Conservation (phyloP, 2,888 invertebrate genomes). For the Nymphalis polychloros region DNA sequence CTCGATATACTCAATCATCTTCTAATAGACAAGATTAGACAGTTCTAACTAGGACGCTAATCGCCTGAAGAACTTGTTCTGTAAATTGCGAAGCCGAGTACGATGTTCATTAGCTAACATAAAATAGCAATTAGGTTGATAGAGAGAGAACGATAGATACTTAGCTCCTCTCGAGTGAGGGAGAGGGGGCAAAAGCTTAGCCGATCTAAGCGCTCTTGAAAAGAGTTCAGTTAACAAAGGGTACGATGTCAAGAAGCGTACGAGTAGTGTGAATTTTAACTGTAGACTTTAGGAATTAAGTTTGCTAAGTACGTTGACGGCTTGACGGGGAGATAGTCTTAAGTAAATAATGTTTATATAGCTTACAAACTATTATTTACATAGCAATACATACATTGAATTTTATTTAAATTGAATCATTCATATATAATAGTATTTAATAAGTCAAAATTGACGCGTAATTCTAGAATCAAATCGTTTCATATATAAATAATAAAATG, state of each 20-base stretch:
- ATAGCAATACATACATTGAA: too few relatives aligned
- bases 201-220: slow-evolving; percentile 59
- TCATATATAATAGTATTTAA: too few relatives aligned
- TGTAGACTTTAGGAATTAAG: slow-evolving; percentile 82
- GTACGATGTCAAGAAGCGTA: slow-evolving; percentile 59
- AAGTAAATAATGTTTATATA: neutral
- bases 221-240: slow-evolving; percentile 60
- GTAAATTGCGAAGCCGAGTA: slow-evolving; percentile 48
- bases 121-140: slow-evolving; percentile 62
- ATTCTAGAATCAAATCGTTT: too few relatives aligned
- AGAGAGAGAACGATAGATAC: slow-evolving; percentile 33
- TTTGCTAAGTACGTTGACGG: slow-evolving; percentile 39
- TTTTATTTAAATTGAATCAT: too few relatives aligned
- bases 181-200: slow-evolving; percentile 44
- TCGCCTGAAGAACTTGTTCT: slow-evolving; percentile 45
- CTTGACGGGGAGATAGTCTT: slow-evolving; percentile 2
- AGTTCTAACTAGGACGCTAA: slow-evolving; percentile 43
- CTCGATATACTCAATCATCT: slow-evolving; percentile 1
- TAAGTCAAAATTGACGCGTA: too few relatives aligned
- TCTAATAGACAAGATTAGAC: slow-evolving; percentile 33
- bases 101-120: slow-evolving; percentile 63
- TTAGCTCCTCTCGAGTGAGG: slow-evolving; percentile 28
- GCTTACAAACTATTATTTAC: neutral
- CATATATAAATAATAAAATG: too few relatives aligned
- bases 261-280: slow-evolving; percentile 83